These are phyloP conservation scores for Corythornis madagascariensis DNA, from an alignment of 2,113 vertebrate genomes.

Conservation along the genomic window DNA sequence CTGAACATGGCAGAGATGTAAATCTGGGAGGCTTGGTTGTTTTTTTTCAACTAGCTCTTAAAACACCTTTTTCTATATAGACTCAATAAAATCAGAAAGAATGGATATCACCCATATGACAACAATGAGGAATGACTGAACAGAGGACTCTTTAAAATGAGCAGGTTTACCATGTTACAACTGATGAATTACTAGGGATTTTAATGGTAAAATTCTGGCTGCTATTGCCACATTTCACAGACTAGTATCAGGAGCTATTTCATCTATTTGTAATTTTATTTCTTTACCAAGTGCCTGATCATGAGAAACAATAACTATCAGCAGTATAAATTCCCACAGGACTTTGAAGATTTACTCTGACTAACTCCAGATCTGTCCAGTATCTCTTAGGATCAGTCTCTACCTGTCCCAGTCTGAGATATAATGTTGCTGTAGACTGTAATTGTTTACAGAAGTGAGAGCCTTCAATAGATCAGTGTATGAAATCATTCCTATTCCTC, in stretches of 20 bases:
- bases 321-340: conserved; percentile 26
- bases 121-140: not conserved
- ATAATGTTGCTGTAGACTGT: conserved; percentile 25
- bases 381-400: conserved; percentile 55
- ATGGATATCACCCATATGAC: not conserved
- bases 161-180: not conserved
- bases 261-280: conserved; percentile 33
- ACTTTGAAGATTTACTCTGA: conserved; percentile 52
- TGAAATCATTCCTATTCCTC: conserved; percentile 54
- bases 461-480: conserved; percentile 15
- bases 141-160: conserved; percentile 5
- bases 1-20: not conserved
- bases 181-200: conserved; percentile 35
- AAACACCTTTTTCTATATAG: not conserved
- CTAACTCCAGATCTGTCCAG: conserved; percentile 45
- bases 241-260: conserved; percentile 25
- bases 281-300: conserved; percentile 52
- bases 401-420: conserved; percentile 38
- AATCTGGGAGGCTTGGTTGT: not conserved
- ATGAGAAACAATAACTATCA: conserved; percentile 60
- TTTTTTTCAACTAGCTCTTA: not conserved
- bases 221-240: not conserved
- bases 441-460: conserved; percentile 38
- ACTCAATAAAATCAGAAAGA: conserved; percentile 12
- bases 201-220: conserved; percentile 39